Percentiles rank a stretch among this genome's conserved stretches.
Conservation (phyloP, 2,113 vertebrate genomes). For the Tretioscincus oriximinensis region DNA sequence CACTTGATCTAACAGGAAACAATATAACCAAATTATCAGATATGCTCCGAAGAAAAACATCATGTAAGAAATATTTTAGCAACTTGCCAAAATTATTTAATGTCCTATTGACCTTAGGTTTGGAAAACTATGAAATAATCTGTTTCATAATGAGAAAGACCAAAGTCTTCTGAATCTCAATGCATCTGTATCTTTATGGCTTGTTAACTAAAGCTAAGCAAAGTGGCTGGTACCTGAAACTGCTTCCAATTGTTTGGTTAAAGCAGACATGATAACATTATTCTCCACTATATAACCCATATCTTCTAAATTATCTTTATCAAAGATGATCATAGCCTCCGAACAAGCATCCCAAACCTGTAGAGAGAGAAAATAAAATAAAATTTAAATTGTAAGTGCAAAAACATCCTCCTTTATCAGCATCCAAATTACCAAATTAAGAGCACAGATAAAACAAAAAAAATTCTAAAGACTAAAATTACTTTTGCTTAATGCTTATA, state of each 20-base stretch:
- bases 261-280: conserved; percentile 86
- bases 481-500: too few species aligned
- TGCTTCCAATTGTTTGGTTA: conserved; percentile 87
- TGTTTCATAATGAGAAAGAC: not conserved
- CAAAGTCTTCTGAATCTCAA: not conserved
- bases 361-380: conserved; percentile 44
- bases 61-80: not conserved
- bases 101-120: not conserved
- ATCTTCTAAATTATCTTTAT: conserved; percentile 91
- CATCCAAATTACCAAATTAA: too few species aligned
- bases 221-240: conserved; percentile 79
- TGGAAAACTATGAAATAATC: not conserved
- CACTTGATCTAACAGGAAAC: conserved; percentile 79
- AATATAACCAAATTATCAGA: conserved; percentile 36
- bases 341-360: conserved; percentile 99
- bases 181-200: not conserved
- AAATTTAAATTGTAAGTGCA: not conserved
- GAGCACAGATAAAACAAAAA: too few species aligned
- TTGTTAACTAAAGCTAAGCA: conserved; percentile 37
- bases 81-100: not conserved
- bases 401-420: not conserved
- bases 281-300: conserved; percentile 98
- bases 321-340: conserved; percentile 94
- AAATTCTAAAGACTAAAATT: too few species aligned
- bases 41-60: conserved; percentile 42